Conservation (phyloP, 1,140 invertebrate species). For the Cotesia glomerata region DNA sequence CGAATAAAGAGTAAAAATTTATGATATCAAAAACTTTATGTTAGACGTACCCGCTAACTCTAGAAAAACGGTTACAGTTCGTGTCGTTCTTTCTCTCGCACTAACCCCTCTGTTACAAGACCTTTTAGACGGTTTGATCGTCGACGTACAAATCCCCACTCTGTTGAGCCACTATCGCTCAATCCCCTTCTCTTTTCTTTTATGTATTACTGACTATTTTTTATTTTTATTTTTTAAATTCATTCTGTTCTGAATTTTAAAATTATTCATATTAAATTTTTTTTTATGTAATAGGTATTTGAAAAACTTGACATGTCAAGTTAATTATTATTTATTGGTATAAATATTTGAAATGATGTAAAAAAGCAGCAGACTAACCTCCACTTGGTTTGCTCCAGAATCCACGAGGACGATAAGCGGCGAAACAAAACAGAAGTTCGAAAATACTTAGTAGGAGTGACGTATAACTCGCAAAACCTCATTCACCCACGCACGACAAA, state of each 20-base stretch:
- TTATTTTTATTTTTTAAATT: neutral
- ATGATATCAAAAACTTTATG: conserved; percentile 25
- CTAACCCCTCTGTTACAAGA: conserved; percentile 59
- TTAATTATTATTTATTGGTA: neutral
- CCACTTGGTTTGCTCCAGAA: neutral
- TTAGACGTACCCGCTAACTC: conserved; percentile 54
- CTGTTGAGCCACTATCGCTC: neutral
- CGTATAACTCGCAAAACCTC: conserved; percentile 40
- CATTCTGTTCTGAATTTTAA: conserved; percentile 14
- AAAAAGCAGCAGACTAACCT: neutral
- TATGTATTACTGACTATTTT: neutral
- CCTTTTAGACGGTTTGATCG: conserved; percentile 56
- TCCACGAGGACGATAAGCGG: neutral
- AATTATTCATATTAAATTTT: neutral
- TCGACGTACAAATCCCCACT: conserved; percentile 38
- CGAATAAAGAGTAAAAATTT: conserved; percentile 18
- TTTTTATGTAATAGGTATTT: neutral
- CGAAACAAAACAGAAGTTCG: conserved; percentile 11
- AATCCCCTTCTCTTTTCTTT: neutral
- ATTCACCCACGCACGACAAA: conserved; percentile 54
- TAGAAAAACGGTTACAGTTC: conserved; percentile 51
- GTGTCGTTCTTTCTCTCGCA: conserved; percentile 56
- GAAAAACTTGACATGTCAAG: no score
- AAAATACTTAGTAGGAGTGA: conserved; percentile 26
- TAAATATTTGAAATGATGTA: neutral